Conservation (phyloP, 2,888 invertebrate species). For the Morpho achilles region DNA sequence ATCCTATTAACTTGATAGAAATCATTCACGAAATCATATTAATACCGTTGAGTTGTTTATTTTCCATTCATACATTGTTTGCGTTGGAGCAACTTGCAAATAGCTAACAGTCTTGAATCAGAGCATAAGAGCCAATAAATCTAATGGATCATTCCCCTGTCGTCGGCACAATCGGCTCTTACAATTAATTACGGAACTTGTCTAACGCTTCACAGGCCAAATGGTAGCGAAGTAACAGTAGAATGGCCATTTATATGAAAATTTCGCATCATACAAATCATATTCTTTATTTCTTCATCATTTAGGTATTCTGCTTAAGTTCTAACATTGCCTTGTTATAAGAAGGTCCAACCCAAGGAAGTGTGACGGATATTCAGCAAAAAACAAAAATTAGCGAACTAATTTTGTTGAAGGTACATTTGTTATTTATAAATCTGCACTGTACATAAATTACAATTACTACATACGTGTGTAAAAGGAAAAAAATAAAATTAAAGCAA, state of each 20-base stretch:
- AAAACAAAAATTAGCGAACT: too few relatives aligned
- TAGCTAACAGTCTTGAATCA: conserved; percentile 26
- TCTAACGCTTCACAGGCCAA: conserved; percentile 29
- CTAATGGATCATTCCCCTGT: conserved; percentile 38
- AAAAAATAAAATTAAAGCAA: too few relatives aligned
- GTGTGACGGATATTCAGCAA: too few relatives aligned
- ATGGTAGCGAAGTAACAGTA: conserved; percentile 24
- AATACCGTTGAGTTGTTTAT: not conserved
- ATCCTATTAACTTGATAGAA: too few relatives aligned
- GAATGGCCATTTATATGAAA: conserved; percentile 19
- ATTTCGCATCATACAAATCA: conserved; percentile 4
- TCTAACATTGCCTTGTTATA: not conserved
- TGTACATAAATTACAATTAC: too few relatives aligned
- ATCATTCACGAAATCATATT: too few relatives aligned
- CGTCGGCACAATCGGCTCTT: conserved; percentile 35
- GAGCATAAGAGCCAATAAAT: conserved; percentile 36
- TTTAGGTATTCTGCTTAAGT: not conserved
- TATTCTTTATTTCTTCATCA: not conserved
- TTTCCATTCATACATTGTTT: conserved; percentile 2
- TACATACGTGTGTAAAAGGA: too few relatives aligned
- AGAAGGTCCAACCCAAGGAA: too few relatives aligned
- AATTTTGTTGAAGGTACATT: too few relatives aligned
- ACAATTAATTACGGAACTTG: conserved; percentile 41
- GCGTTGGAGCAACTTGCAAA: conserved; percentile 24
- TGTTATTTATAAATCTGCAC: too few relatives aligned